Percentiles rank a stretch among this genome's conserved stretches.
Conservation (phyloP, 2,797 vertebrate species). For the Varecia variegata region DNA sequence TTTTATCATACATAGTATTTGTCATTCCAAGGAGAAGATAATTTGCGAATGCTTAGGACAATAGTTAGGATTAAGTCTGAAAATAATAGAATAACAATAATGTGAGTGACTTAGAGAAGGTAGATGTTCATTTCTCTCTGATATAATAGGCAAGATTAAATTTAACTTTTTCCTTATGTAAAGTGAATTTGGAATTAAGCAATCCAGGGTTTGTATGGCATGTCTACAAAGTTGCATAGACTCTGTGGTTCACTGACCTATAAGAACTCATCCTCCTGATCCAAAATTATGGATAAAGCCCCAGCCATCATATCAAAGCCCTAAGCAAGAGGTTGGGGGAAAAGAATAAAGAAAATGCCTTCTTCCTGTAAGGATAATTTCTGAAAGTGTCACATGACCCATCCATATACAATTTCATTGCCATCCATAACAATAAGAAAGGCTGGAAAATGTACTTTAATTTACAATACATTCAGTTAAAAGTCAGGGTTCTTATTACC, state of each 20-base stretch:
- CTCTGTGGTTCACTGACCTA: neutral
- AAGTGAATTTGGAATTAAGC: neutral
- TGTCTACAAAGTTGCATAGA: neutral
- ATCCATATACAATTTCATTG: neutral
- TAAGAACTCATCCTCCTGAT: neutral
- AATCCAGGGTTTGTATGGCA: neutral
- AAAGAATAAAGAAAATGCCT: neutral
- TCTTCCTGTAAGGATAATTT: neutral
- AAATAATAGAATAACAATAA: neutral
- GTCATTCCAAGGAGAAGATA: rapidly evolving
- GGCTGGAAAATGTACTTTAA: neutral
- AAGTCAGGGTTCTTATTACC: neutral
- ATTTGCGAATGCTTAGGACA: neutral
- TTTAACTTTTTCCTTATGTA: neutral
- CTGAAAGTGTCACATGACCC: neutral
- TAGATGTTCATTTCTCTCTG: neutral
- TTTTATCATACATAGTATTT: neutral
- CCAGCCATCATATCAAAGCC: neutral
- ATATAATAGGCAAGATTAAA: neutral
- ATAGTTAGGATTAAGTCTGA: neutral
- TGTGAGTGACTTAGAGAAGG: neutral
- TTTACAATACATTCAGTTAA: neutral
- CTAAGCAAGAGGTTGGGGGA: neutral
- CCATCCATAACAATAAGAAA: neutral
- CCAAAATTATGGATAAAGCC: neutral